Percentiles rank a stretch among this genome's conserved stretches.
These are phyloP conservation scores for Nebria ingens DNA, from an alignment of 1,140 invertebrate species.

Conservation along the genomic window DNA sequence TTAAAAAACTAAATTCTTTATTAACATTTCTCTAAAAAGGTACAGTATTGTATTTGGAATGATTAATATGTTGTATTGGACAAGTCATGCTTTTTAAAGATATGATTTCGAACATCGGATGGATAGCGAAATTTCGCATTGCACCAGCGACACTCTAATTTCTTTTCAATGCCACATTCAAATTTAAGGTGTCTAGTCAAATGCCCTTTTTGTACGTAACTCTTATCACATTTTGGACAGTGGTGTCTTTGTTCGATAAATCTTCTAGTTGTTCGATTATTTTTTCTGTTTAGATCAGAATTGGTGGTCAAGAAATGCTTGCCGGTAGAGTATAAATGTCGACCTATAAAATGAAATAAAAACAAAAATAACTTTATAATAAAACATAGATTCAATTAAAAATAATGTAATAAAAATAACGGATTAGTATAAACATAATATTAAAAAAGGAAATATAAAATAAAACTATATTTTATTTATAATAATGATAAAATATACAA, in stretches of 20 bases:
- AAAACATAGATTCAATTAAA: background rate
- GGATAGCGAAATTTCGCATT: slow-evolving; percentile 30
- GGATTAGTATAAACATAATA: background rate
- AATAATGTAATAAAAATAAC: background rate
- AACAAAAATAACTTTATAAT: background rate
- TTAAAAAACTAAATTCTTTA: too few species aligned
- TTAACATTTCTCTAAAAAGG: too few species aligned
- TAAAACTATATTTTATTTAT: background rate
- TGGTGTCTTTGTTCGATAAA: slow-evolving; percentile 16
- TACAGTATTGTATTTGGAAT: too few species aligned
- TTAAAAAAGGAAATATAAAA: background rate
- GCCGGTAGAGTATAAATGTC: background rate
- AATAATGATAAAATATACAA: too few species aligned
- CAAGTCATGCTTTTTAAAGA: slow-evolving; percentile 29
- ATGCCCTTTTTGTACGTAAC: slow-evolving; percentile 46
- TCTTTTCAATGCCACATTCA: slow-evolving; percentile 39
- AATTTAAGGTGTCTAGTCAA: slow-evolving; percentile 42
- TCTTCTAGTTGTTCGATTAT: background rate
- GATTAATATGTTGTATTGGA: too few species aligned
- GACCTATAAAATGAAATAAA: background rate
- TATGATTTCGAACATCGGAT: slow-evolving; percentile 34
- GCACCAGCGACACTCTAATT: slow-evolving; percentile 39
- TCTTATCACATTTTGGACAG: slow-evolving; percentile 37
- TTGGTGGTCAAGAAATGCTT: background rate
- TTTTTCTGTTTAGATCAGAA: too few species aligned